Base-by-base conservation (phyloP, 1,140 invertebrate genomes). In the Rhyzopertha dominica region DNA sequence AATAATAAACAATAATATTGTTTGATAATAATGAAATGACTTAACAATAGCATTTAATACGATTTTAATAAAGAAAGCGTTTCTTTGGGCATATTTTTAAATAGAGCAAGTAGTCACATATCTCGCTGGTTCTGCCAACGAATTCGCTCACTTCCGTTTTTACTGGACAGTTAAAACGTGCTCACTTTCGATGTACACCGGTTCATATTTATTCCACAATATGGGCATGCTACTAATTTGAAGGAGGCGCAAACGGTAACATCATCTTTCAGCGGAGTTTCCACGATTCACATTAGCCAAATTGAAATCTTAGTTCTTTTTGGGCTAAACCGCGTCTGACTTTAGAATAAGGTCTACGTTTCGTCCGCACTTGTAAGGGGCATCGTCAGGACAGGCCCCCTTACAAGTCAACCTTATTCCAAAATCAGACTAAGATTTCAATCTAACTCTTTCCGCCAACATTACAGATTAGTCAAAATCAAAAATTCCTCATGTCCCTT, bases 11-110 rank as follows among this genome's bases (percentile, higher is more conserved):
- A 57, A 59, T 59, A 59, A 59, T 44, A 55, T 58, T 56, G 37
- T 59, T 58, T 52, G 53, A 58, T 55, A 58, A 61, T 54, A 54
- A 61, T 51, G 41, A 52, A 40, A 44, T 44, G 37, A 47, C 52
- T 52, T 59, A 58, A 61, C 54, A 51, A 58, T 61, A 60, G 58
- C 32, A 47, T 61, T 61, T 61, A 61, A 61, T 58, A 61, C 58
- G 48, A 61, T 58, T 61, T 58, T 61, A 58, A 61, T 61, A 61
- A 59, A 59, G 49, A 49, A 54, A 51, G 44, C 26, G 53, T 58
- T 58, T 61, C 58, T 61, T 61, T 61, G 58, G 58, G 58, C 58
- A 61, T 61, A 54, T 56, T 55, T 44, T 53, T 42, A 35, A 31
- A 30, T 57, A 47, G 40, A 49, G 37, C 20, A 44, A n/a, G 20